phyloP scores from a whole-genome alignment of 2,113 vertebrate genomes.

The Gallinago paraguaiae region DNA sequence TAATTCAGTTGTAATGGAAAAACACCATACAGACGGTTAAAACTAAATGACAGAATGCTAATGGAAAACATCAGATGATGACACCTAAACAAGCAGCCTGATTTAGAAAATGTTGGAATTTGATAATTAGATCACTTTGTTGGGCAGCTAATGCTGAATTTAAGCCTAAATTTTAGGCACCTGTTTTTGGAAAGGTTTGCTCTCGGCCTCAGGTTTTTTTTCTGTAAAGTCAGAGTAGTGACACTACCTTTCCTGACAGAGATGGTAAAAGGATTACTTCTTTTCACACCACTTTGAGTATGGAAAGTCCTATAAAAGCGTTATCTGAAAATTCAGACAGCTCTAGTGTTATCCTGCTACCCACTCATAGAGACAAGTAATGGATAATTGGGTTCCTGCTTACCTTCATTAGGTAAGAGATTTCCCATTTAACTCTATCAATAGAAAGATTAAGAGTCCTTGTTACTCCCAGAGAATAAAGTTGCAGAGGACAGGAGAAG shows the following conservation, averaged over 20 bases:
- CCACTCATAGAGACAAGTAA: neutral
- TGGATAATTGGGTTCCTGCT: constrained; percentile 38
- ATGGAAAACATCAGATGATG: neutral
- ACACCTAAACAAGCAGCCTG: neutral
- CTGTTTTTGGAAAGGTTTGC: neutral
- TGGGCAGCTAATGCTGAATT: neutral
- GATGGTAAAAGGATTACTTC: neutral
- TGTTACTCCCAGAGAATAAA: constrained; percentile 20
- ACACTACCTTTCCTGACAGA: neutral
- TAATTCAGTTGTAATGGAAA: neutral
- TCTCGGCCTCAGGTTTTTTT: neutral
- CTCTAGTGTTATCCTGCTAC: neutral
- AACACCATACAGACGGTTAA: neutral
- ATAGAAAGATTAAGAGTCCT: constrained; percentile 26
- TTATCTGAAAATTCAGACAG: neutral
- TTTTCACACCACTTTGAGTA: neutral
- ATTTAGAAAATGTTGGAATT: neutral
- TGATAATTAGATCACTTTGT: neutral
- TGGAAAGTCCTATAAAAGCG: neutral
- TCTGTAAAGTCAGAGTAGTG: neutral
- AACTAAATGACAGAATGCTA: neutral
- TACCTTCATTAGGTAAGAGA: constrained; percentile 32
- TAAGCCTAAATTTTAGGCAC: neutral
- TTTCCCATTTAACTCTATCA: constrained; percentile 22
- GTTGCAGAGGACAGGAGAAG: neutral